Evolutionary conservation across 2,888 invertebrate genomes (phyloP).

Genomic region (Chrysolina oricalcia): DNA sequence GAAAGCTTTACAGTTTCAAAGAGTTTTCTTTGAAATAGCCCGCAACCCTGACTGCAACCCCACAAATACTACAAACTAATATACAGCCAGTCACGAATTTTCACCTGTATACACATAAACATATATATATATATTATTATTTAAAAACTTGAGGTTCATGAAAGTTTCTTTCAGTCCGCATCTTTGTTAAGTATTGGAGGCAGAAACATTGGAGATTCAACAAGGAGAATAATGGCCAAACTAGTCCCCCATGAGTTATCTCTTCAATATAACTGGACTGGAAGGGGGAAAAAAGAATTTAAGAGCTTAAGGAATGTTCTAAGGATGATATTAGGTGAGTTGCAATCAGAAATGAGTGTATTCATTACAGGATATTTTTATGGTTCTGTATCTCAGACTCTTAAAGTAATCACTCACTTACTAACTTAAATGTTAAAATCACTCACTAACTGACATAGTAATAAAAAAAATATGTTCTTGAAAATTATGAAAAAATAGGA

Average conservation of each 20-base stretch:
- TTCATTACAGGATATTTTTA: slow-evolving; percentile 18
- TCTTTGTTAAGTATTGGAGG: slow-evolving; percentile 31
- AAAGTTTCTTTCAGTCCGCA: slow-evolving; percentile 23
- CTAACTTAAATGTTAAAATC: slow-evolving; percentile 2
- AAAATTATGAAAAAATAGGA: slow-evolving; percentile 28
- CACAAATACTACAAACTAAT: too few species aligned
- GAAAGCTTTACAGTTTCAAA: too few species aligned
- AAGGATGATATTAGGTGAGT: slow-evolving; percentile 30
- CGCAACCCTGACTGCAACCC: too few species aligned
- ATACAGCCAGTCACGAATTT: too few species aligned
- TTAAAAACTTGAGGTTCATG: slow-evolving; percentile 19
- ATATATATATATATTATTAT: slow-evolving; percentile 9
- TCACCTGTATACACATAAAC: too few species aligned
- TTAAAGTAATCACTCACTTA: slow-evolving; percentile 17
- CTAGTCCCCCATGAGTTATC: slow-evolving; percentile 26
- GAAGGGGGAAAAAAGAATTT: slow-evolving; percentile 33
- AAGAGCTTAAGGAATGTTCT: slow-evolving; percentile 14
- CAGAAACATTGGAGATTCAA: slow-evolving; percentile 25
- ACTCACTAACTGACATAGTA: slow-evolving; percentile 10
- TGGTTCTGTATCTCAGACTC: slow-evolving; percentile 7
- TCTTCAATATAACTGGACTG: slow-evolving; percentile 29
- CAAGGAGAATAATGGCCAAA: slow-evolving; percentile 25
- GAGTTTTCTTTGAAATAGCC: too few species aligned
- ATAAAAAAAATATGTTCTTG: slow-evolving; percentile 24
- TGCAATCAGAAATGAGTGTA: slow-evolving; percentile 24